Conservation (phyloP, 2,113 vertebrate species). For the Oophaga pumilio region DNA sequence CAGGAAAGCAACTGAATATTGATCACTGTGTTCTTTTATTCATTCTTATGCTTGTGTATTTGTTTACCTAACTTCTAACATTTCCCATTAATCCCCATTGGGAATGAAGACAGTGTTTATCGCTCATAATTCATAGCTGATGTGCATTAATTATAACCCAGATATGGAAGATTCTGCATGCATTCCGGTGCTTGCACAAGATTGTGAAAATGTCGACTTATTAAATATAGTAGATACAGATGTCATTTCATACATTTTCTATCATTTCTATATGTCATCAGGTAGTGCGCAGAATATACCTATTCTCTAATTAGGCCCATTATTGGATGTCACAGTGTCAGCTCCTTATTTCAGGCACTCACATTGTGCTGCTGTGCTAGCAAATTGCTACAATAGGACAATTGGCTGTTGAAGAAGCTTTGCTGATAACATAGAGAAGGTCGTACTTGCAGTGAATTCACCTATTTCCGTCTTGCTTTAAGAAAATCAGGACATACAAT, state of each 20-base stretch:
- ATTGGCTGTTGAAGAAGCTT: too few relatives aligned
- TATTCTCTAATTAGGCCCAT: too few relatives aligned
- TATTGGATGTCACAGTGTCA: background rate
- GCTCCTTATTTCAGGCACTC: background rate
- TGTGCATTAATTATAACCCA: background rate
- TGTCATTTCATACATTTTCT: background rate
- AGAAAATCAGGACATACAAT: too few relatives aligned
- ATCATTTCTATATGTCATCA: too few relatives aligned
- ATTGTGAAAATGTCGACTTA: background rate
- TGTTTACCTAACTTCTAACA: slow-evolving; percentile 26
- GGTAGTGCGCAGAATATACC: too few relatives aligned
- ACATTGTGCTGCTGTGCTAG: background rate
- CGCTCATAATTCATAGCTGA: background rate
- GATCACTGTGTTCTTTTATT: slow-evolving; percentile 41
- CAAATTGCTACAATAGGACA: background rate
- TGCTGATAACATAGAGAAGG: too few relatives aligned
- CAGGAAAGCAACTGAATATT: slow-evolving; percentile 54
- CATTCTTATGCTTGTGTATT: slow-evolving; percentile 21
- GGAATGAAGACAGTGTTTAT: slow-evolving; percentile 12
- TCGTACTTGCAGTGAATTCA: too few relatives aligned
- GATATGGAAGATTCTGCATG: background rate
- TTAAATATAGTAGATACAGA: background rate
- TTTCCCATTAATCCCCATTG: slow-evolving; percentile 3
- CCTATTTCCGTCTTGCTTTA: too few relatives aligned
- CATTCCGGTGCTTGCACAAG: background rate